Evolutionary conservation across 2,888 invertebrate species (phyloP).

Genomic region (Tortrix viridana): DNA sequence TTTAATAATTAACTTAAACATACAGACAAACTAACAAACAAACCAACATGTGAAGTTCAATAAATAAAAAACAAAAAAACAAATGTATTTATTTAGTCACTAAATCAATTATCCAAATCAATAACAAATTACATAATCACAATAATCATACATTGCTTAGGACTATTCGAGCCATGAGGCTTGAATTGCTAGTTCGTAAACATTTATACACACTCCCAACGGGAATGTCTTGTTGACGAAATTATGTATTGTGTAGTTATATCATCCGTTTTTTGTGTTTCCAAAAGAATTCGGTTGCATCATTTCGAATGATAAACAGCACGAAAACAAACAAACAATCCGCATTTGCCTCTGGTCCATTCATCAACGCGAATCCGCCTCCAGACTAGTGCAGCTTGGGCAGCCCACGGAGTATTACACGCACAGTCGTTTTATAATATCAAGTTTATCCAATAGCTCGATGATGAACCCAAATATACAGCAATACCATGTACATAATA

Average conservation of each 20-base stretch:
- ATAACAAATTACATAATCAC: too few relatives aligned
- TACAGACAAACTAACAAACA: too few relatives aligned
- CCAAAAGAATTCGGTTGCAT: slow-evolving; percentile 63
- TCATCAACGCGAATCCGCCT: slow-evolving; percentile 52
- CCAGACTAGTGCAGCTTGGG: slow-evolving; percentile 45
- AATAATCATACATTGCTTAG: too few relatives aligned
- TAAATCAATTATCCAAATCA: too few relatives aligned
- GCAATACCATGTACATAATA: slow-evolving; percentile 52
- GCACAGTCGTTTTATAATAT: slow-evolving; percentile 40
- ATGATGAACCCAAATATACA: slow-evolving; percentile 27
- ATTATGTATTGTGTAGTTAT: background rate
- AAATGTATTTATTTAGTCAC: too few relatives aligned
- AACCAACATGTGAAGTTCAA: too few relatives aligned
- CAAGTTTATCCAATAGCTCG: slow-evolving; percentile 21
- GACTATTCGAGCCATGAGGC: too few relatives aligned
- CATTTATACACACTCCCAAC: slow-evolving; percentile 21
- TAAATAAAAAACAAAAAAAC: too few relatives aligned
- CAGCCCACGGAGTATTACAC: slow-evolving; percentile 42
- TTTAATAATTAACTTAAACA: background rate
- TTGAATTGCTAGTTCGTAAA: background rate
- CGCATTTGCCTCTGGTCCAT: slow-evolving; percentile 58
- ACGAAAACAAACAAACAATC: slow-evolving; percentile 73
- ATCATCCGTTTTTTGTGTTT: slow-evolving; percentile 49
- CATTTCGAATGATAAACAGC: slow-evolving; percentile 50
- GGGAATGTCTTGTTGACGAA: slow-evolving; percentile 22